Evolutionary conservation across 2,113 vertebrate species (phyloP), one percentile per base, ranked within the genome.

Genomic region (Isichthys henryi): DNA sequence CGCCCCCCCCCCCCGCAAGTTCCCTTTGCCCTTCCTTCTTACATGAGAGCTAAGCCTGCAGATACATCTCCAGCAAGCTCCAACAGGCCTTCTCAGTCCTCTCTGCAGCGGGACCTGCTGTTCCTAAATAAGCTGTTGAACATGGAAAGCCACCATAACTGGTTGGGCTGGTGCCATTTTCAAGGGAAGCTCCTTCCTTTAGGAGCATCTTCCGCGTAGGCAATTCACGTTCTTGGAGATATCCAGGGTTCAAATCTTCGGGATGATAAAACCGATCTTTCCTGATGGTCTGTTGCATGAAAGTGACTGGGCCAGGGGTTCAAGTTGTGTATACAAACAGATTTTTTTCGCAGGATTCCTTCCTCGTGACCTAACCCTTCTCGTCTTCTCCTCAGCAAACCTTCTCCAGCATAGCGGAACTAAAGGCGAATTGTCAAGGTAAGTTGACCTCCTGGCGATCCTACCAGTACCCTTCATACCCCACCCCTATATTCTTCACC

Each of bases 341-440:
- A n/a, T 6, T 13, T 74, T 23, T 9, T 82, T 11, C 70, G 39
- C 21, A 21, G 9, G 39, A 49, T 56, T 31, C 23, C 66, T 49
- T 83, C 27, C 35, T 86, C 39, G 17, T 87, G n/a, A n/a, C 88
- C 43, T 85, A 15, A 35, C 23, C 56, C 43, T 23, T 56, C 45
- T 46, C n/a, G 92, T 91, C 93, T 92, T 93, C 91, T 53, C 89
- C 94, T 1, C 93, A 98, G 97, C 97, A 92, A 97, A 97, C 94
- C 96, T 97, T 45, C 96, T 97, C 45, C 96, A 95, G 92, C 93
- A 94, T 92, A 94, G 92, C 88, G 94, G 95, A 92, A 89, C 93
- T 80, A 95, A 95, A 91, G 92, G 94, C 91, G 96, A 96, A 92
- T 88, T 89, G 87, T 93, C 94, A 86, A 94, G 96, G 97, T 97